Evolutionary conservation across 1,140 invertebrate species (phyloP), one percentile per base, ranked within the genome.

Genomic region (Drosophila leontia): DNA sequence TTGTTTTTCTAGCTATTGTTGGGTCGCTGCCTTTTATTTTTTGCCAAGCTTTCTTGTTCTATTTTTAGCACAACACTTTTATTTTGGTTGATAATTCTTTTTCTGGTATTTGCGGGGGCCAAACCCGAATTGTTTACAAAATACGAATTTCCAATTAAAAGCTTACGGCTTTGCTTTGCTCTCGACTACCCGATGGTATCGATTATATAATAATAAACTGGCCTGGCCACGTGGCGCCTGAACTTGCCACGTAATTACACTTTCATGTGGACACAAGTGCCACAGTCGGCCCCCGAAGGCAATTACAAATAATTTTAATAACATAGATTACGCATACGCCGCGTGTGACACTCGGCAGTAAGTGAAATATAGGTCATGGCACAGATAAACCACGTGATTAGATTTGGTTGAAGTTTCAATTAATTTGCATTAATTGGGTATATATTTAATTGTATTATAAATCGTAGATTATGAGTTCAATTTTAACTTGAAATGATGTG

Each of bases 181-280:
- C 44, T 32, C 57, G 41, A 41, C 50, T 58, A 29, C 9, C 51
- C 32, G 29, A 26, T 26, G 35, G 19, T 87, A 86, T 86, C 60
- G 83, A 86, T 86, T 86, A 83, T 72, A 70, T 86, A 88, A 88
- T 83, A 78, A 87, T 86, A 50, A 62, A 78, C 58, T 61, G 45
- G 39, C 51, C 56, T 41, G 37, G 65, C 35, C 69, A 64, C 53
- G 19, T 55, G 83, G 57, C 75, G 81, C 82, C 67, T 70, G 74
- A 69, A 86, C 60, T 67, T 78, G 78, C 48, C 64, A 70, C 47
- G 50, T 82, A 68, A 79, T 87, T 87, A 62, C 53, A 75, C 65
- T 71, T 79, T 60, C 45, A 67, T 53, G 53, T 13, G 29, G 37
- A 71, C 23, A 39, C 42, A 39, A 65, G 17, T 34, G 44, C 26